These are phyloP conservation scores for Galagoides demidoff DNA, from an alignment of 2,797 vertebrate species.

Conservation along the genomic window DNA sequence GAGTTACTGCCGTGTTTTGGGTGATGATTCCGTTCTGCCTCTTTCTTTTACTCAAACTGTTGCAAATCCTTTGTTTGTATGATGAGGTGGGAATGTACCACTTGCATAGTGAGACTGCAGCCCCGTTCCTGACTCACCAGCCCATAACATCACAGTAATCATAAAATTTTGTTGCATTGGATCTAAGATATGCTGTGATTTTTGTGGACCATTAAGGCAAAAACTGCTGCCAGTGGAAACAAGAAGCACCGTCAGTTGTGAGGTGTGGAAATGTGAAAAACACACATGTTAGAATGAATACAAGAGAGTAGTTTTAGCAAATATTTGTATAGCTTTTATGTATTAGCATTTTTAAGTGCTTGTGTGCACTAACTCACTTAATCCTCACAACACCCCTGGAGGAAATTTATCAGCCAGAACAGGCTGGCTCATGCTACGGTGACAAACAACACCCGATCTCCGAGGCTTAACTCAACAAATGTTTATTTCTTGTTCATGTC, in stretches of 20 bases:
- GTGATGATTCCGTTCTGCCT: rapidly evolving
- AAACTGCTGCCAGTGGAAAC: neutral
- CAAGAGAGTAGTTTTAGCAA: neutral
- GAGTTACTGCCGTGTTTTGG: rapidly evolving
- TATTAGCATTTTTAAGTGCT: neutral
- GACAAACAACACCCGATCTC: neutral
- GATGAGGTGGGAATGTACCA: rapidly evolving
- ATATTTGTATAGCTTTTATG: neutral
- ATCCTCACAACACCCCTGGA: neutral
- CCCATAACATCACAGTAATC: neutral
- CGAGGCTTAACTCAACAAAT: neutral
- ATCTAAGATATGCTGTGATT: neutral
- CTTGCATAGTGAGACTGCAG: neutral
- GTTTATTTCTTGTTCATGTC: neutral
- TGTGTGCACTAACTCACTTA: neutral
- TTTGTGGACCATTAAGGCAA: neutral
- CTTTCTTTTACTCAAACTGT: neutral
- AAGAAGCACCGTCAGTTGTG: neutral
- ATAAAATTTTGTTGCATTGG: neutral
- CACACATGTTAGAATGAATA: neutral
- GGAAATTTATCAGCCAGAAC: neutral
- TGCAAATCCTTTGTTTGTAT: neutral
- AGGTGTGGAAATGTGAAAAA: neutral
- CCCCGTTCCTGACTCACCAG: neutral
- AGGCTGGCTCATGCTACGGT: neutral